A percentile compares a stretch with the other conserved stretches of the same genome.
These are phyloP conservation scores for Platycercus adscitus DNA, from an alignment of 2,113 vertebrate genomes.

Conservation along the genomic window DNA sequence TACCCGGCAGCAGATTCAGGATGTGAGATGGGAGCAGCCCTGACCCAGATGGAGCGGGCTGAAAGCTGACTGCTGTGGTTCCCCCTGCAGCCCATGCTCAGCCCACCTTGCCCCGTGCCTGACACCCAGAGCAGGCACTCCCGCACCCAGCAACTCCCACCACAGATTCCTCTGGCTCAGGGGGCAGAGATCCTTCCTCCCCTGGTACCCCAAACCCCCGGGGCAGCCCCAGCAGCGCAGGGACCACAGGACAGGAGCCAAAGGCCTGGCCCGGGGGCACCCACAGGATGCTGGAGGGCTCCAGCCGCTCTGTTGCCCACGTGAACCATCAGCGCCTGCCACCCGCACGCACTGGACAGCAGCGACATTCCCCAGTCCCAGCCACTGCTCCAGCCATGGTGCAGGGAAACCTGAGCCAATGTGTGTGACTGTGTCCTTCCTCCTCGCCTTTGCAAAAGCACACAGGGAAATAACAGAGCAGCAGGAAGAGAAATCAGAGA, in stretches of 20 bases:
- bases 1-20: not conserved
- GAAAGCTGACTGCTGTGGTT: accelerated
- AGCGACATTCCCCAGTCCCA: not conserved
- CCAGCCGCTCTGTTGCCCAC: not conserved
- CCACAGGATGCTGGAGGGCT: not conserved
- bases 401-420: not conserved
- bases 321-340: not conserved
- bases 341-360: not conserved
- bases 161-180: too few species aligned
- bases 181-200: not conserved
- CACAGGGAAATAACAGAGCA: not conserved
- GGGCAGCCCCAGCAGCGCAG: not conserved
- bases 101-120: not conserved
- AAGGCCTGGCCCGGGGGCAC: not conserved
- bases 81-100: accelerated
- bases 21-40: not conserved
- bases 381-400: not conserved
- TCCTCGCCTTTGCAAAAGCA: not conserved
- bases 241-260: not conserved
- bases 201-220: accelerated
- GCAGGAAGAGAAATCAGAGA: not conserved
- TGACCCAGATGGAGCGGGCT: not conserved
- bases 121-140: accelerated
- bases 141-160: not conserved
- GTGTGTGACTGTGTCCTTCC: accelerated